phyloP scores from a whole-genome alignment of 1,140 invertebrate species.

The Xylocopa sonorina region DNA sequence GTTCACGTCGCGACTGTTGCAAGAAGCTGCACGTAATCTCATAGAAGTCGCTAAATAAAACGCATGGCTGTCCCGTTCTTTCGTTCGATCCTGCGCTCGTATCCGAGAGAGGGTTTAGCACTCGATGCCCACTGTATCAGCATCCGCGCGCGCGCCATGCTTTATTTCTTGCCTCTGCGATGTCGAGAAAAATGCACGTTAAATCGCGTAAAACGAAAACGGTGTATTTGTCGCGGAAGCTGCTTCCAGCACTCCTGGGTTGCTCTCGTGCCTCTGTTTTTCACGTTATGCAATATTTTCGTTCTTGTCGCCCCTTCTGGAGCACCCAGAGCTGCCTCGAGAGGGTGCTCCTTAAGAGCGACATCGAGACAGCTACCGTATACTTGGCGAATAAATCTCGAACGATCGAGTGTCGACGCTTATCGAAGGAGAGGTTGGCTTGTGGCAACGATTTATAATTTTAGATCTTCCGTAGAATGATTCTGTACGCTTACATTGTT shows the following conservation, averaged over 20 bases:
- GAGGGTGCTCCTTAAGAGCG: not conserved
- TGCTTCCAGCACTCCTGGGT: not conserved
- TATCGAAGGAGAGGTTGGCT: no score
- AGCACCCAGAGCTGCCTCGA: not conserved
- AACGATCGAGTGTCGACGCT: no score
- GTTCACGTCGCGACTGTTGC: not conserved
- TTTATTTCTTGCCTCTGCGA: not conserved
- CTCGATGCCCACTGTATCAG: conserved; percentile 12
- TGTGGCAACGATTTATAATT: no score
- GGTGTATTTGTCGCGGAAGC: conserved; percentile 15
- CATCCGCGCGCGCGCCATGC: not conserved
- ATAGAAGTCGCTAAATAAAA: conserved; percentile 33
- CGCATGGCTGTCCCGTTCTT: not conserved
- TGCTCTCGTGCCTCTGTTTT: conserved; percentile 2
- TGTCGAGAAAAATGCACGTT: not conserved
- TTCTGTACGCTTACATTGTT: no score
- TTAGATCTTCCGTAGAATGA: no score
- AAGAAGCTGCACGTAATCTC: conserved; percentile 14
- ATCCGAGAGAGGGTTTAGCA: not conserved
- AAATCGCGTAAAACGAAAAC: conserved; percentile 19
- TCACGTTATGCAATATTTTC: not conserved
- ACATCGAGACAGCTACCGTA: no score
- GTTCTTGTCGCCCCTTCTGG: no score
- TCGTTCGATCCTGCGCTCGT: not conserved
- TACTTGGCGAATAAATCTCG: no score